Base-by-base conservation (phyloP, 2,888 invertebrate species). In the Agrotis segetum region DNA sequence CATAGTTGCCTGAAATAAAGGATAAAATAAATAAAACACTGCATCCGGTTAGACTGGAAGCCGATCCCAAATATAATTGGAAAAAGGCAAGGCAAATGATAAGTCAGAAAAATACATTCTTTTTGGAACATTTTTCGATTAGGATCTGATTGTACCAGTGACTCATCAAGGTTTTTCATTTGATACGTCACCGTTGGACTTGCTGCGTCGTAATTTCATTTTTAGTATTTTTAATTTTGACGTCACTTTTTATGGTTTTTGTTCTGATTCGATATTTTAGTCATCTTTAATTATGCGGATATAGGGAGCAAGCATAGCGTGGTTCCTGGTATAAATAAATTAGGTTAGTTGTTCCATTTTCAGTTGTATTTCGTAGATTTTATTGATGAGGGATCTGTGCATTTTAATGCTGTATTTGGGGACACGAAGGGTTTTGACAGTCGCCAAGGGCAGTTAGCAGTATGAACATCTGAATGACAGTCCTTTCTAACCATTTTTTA, bases 81-180 rank as follows among this genome's bases (percentile, higher is more conserved):
- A 40, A 40, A 40, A 40, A 40, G 40, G 11, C 40, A 11, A 11
- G 40, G 40, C 40, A 4, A 1, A 11, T 40, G 40, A 40, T 40
- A 11, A 40, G 1, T 40, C 40, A 40, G 40, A 40, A 61, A 50
- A n/a, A 50, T 0, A 19, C 13, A 61, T 50, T 50, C 6, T 46
- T 55, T 60, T 60, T 19, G 7, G 3, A 14, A 21, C 7, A 19
- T 34, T 47, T 46, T 24, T 63, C 58, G 52, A 67, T 75, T 24
- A 13, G 16, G 7, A 1, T 9, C 9, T 21, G 21, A 47, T 21
- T 40, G 5, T 11, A 1, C 14, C 17, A 11, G 34, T 78, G 81
- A 81, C 34, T 81, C 78, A 77, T 14, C 3, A 7, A 60, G 49
- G 17, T 16, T 79, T 65, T 76, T 60, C 24, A 29, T 52, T 11